phyloP scores from a whole-genome alignment of 2,113 vertebrate genomes.

The Eira barbara region DNA sequence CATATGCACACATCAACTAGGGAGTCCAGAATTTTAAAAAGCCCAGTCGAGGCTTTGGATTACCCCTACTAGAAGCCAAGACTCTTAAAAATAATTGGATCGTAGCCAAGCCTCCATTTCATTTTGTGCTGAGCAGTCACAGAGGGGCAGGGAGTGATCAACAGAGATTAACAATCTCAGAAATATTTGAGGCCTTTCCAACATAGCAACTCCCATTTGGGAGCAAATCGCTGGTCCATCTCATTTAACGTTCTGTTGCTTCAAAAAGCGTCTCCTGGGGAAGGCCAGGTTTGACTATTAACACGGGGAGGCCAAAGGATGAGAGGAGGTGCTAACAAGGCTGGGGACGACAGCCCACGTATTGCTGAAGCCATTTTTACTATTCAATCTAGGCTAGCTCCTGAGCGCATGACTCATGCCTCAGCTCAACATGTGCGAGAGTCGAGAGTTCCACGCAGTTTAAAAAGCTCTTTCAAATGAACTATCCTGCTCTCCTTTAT shows the following conservation, averaged over 20 bases:
- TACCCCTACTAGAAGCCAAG: neutral
- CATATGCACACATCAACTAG: neutral
- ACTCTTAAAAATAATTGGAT: conserved; percentile 31
- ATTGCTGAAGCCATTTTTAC: neutral
- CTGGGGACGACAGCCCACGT: neutral
- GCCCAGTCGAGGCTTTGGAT: neutral
- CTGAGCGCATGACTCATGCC: neutral
- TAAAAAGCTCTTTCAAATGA: neutral
- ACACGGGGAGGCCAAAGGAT: neutral
- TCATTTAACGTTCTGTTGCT: neutral
- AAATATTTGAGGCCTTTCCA: neutral
- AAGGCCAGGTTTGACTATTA: neutral
- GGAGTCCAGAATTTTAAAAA: neutral
- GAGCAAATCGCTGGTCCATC: neutral
- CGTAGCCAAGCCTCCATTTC: conserved; percentile 11
- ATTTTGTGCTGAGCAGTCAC: neutral
- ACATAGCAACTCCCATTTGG: neutral
- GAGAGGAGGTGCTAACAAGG: neutral
- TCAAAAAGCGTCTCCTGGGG: neutral
- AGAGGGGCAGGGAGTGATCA: neutral
- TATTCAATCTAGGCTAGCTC: neutral
- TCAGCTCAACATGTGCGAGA: neutral
- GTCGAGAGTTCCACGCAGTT: neutral
- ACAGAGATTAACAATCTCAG: conserved; percentile 33
- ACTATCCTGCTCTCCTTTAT: neutral